These are phyloP conservation scores for Coelopa pilipes DNA, from an alignment of 2,888 invertebrate genomes.

Conservation along the genomic window DNA sequence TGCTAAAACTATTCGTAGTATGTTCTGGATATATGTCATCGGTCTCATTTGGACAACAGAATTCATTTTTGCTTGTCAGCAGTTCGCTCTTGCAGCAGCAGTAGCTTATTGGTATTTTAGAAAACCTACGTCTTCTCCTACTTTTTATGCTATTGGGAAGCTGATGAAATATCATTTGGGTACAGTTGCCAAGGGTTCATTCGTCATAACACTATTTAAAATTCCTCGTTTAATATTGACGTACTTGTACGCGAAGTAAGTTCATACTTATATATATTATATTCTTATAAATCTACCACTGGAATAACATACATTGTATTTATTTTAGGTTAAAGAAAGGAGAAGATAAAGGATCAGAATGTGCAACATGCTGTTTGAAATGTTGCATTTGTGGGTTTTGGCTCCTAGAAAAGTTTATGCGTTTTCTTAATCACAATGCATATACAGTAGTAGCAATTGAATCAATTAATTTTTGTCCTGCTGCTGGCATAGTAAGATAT, in stretches of 20 bases:
- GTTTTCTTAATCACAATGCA: slow-evolving; percentile 93
- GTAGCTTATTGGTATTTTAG: slow-evolving; percentile 96
- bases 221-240: slow-evolving; percentile 88
- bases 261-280: too few species aligned
- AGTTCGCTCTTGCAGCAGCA: slow-evolving; percentile 92
- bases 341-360: slow-evolving; percentile 79
- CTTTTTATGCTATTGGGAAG: slow-evolving; percentile 72
- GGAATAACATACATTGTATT: slow-evolving; percentile 4
- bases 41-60: slow-evolving; percentile 94
- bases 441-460: slow-evolving; percentile 94
- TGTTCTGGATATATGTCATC: slow-evolving; percentile 94
- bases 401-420: slow-evolving; percentile 90
- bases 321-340: slow-evolving; percentile 73
- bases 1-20: slow-evolving; percentile 84
- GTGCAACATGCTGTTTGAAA: slow-evolving; percentile 79
- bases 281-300: too few species aligned
- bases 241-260: slow-evolving; percentile 90
- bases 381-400: slow-evolving; percentile 92
- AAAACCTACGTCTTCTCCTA: slow-evolving; percentile 77
- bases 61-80: slow-evolving; percentile 93
- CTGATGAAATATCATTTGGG: slow-evolving; percentile 91
- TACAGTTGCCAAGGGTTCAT: slow-evolving; percentile 93
- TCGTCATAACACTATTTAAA: slow-evolving; percentile 93
- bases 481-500: slow-evolving; percentile 82
- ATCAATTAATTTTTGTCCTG: slow-evolving; percentile 89